These are phyloP conservation scores for Hyposoter dolosus DNA, from an alignment of 2,888 invertebrate genomes.

Conservation along the genomic window DNA sequence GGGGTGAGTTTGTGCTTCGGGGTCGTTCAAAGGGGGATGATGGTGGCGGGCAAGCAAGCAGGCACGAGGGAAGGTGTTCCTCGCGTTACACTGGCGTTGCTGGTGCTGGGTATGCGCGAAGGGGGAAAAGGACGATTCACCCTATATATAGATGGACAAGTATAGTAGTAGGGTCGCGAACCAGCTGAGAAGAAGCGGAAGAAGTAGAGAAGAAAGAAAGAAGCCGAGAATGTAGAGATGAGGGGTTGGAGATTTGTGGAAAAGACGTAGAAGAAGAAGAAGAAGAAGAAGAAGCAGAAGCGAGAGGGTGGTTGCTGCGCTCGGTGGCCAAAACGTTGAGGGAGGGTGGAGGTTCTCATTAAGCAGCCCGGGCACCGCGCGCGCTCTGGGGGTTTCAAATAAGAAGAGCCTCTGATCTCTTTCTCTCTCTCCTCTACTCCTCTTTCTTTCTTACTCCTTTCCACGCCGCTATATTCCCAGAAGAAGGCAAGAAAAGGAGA, in stretches of 20 bases:
- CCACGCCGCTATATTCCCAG: conserved; percentile 75
- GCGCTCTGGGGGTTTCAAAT: conserved; percentile 75
- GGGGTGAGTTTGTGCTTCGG: conserved; percentile 69
- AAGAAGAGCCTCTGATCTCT: conserved; percentile 69
- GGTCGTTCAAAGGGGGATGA: conserved; percentile 62
- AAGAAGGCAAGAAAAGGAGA: conserved; percentile 76
- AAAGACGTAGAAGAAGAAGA: conserved; percentile 56
- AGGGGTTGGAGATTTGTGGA: conserved; percentile 44
- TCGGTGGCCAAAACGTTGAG: conserved; percentile 67
- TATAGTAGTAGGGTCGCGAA: conserved; percentile 39
- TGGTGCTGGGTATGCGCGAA: conserved; percentile 32
- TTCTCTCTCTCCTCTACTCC: conserved; percentile 15
- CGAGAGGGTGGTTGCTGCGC: conserved; percentile 49
- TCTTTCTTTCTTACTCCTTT: conserved; percentile 33
- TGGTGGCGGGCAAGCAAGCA: conserved; percentile 62
- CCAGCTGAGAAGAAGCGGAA: conserved; percentile 46
- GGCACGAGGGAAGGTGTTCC: conserved; percentile 67
- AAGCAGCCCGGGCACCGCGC: conserved; percentile 84
- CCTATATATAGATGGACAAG: conserved; percentile 62
- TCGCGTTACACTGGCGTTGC: conserved; percentile 64
- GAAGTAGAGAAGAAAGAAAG: conserved; percentile 58
- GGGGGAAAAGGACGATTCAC: conserved; percentile 54
- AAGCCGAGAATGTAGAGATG: conserved; percentile 50
- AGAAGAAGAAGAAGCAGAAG: conserved; percentile 58
- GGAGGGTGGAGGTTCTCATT: conserved; percentile 83